These are phyloP conservation scores for Fregetta grallaria DNA, from an alignment of 2,113 vertebrate species.

Conservation along the genomic window DNA sequence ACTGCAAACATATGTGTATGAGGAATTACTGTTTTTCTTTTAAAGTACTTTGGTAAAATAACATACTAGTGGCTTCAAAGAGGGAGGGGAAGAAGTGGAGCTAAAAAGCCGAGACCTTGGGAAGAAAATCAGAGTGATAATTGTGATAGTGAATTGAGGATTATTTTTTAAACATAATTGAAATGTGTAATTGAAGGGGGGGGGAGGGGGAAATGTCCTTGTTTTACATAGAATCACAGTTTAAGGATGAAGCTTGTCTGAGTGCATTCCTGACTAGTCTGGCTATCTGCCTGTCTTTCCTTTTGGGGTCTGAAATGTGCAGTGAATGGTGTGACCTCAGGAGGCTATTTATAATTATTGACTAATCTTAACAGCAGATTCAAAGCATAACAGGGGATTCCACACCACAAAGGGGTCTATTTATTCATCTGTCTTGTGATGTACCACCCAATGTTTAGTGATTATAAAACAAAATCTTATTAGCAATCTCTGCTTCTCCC, in stretches of 20 bases:
- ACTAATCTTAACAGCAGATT: not conserved
- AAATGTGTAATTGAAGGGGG: not conserved
- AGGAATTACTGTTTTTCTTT: not conserved
- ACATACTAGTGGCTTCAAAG: not conserved
- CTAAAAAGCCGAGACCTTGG: not conserved
- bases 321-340: not conserved
- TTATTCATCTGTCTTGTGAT: not conserved
- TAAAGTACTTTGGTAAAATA: not conserved
- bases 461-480: not conserved
- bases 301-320: not conserved
- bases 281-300: not conserved
- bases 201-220: not conserved
- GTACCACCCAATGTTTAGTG: not conserved
- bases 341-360: not conserved
- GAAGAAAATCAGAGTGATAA: not conserved
- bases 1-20: fast-evolving
- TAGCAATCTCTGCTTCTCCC: not conserved
- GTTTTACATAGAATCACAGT: not conserved
- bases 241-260: not conserved
- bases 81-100: not conserved
- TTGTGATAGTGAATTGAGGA: not conserved
- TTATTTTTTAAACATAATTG: not conserved
- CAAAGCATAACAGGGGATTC: not conserved
- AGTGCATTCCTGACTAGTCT: not conserved
- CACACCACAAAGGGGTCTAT: not conserved